A percentile compares a stretch with the other conserved stretches of the same genome.
phyloP scores from a whole-genome alignment of 2,797 vertebrate genomes.

The Anguilla anguilla region DNA sequence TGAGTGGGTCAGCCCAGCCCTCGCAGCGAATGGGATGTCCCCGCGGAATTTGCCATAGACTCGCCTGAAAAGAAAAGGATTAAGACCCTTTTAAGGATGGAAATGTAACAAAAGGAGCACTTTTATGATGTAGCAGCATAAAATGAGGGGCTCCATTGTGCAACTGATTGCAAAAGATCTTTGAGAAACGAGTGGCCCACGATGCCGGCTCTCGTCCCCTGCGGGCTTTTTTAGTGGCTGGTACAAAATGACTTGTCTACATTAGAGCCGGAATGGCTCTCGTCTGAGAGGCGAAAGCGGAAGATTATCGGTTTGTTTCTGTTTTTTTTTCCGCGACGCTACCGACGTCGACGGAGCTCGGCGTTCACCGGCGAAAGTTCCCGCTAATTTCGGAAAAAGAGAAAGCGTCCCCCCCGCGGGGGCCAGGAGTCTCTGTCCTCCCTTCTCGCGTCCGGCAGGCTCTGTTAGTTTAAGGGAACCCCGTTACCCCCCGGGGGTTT shows the following conservation, averaged over 20 bases:
- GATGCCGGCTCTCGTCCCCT: conserved; percentile 72
- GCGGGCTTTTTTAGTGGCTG: conserved; percentile 74
- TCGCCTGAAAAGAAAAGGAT: conserved; percentile 90
- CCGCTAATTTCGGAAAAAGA: conserved; percentile 90
- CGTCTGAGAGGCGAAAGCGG: conserved; percentile 81
- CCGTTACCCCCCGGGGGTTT: conserved; percentile 57
- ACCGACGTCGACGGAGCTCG: conserved; percentile 83
- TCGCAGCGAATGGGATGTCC: conserved; percentile 88
- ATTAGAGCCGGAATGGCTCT: conserved; percentile 74
- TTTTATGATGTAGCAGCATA: conserved; percentile 98
- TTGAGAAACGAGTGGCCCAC: conserved; percentile 77
- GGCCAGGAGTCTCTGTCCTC: conserved; percentile 76
- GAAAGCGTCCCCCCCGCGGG: conserved; percentile 87
- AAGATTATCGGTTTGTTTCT: conserved; percentile 91
- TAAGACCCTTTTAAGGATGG: conserved; percentile 90
- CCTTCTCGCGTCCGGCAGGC: conserved; percentile 69
- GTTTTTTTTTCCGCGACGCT: conserved; percentile 68
- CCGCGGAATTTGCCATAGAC: conserved; percentile 89
- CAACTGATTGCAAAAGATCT: conserved; percentile 88
- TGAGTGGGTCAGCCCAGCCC: conserved; percentile 83
- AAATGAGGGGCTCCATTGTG: conserved; percentile 94
- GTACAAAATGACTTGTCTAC: conserved; percentile 78
- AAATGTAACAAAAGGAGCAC: conserved; percentile 97
- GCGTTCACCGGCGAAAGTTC: conserved; percentile 90
- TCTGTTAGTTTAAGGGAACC: conserved; percentile 82